Conservation (phyloP, 2,797 vertebrate genomes). For the Peromyscus aztecus region DNA sequence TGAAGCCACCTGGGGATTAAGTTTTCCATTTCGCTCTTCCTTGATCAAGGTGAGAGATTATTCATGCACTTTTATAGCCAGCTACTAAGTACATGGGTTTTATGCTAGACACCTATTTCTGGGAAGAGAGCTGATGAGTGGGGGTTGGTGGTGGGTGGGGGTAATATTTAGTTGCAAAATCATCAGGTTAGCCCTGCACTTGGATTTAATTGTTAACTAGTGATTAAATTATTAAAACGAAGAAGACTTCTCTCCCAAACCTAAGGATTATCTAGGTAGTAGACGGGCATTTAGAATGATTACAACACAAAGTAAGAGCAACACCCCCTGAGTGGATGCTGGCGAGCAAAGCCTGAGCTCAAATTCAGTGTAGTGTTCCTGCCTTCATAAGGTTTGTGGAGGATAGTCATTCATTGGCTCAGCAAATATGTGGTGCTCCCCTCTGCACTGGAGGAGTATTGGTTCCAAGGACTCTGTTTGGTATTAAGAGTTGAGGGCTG, state of each 20-base stretch:
- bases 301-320: neutral
- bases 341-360: no score
- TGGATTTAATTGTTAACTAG: constrained; percentile 38
- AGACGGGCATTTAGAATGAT: neutral
- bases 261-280: neutral
- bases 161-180: constrained; percentile 41
- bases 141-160: neutral
- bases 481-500: neutral
- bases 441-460: no score
- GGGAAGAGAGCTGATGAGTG: neutral
- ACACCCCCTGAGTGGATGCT: neutral
- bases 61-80: neutral
- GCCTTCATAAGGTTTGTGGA: neutral
- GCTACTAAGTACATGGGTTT: constrained; percentile 31
- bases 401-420: neutral
- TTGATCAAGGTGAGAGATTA: constrained; percentile 62
- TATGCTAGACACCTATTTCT: constrained; percentile 31
- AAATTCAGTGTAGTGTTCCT: neutral
- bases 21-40: constrained; percentile 67
- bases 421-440: neutral
- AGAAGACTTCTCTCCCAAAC: constrained; percentile 14
- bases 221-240: constrained; percentile 56
- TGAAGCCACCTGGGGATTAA: constrained; percentile 64
- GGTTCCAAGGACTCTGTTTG: neutral
- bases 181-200: constrained; percentile 39